Percentiles rank a stretch among this genome's conserved stretches.
These are phyloP conservation scores for Henricia sp. DNA, from an alignment of 53 echinoderm and acorn worm genomes.

Conservation along the genomic window DNA sequence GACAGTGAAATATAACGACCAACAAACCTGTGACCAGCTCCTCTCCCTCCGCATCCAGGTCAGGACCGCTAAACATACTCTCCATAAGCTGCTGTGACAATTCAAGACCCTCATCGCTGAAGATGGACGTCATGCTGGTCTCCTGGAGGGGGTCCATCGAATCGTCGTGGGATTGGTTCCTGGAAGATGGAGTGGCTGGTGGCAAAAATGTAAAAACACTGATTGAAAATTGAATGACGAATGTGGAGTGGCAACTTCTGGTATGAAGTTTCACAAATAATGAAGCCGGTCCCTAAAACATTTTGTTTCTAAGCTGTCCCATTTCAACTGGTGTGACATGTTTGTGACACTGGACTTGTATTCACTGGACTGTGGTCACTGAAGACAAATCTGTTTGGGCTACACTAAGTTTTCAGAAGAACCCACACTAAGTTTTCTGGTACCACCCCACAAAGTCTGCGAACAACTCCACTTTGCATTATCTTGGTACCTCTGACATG, in stretches of 20 bases:
- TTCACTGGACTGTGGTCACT: no score
- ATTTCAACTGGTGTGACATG: no score
- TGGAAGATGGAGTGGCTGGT: neutral
- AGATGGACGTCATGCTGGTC: constrained; percentile 80
- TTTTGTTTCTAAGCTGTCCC: no score
- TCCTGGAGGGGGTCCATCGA: constrained; percentile 57
- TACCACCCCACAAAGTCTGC: no score
- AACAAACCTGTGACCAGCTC: constrained; percentile 87
- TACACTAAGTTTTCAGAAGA: no score
- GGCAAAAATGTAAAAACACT: neutral
- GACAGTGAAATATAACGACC: neutral
- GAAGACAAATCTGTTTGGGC: no score
- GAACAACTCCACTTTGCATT: no score
- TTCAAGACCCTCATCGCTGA: constrained; percentile 94
- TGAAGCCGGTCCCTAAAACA: no score
- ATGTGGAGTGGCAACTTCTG: neutral
- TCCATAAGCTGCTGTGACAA: constrained; percentile 95
- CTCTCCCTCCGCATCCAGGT: constrained; percentile 93
- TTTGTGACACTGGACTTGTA: no score
- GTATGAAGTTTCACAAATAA: no score
- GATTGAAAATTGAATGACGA: neutral
- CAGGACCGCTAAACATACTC: constrained; percentile 96
- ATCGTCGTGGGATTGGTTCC: constrained; percentile 16
- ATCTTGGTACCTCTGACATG: no score
- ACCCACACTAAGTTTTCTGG: no score